phyloP scores from a whole-genome alignment of 2,797 vertebrate genomes.

The Alcedo quadribrachys region DNA sequence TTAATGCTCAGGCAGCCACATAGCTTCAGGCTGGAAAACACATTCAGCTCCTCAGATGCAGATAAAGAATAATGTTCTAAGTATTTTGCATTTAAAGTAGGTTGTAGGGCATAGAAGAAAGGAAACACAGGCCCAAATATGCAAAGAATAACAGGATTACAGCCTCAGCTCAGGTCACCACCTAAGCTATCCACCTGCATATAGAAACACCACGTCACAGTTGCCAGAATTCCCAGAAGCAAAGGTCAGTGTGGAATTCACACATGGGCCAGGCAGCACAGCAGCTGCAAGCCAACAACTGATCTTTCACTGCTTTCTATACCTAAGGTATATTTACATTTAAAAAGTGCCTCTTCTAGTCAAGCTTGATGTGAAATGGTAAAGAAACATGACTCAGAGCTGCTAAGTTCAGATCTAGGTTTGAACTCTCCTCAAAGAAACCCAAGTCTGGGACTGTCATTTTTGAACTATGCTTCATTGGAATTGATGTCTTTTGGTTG shows the following conservation, averaged over 20 bases:
- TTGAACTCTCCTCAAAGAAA: not conserved
- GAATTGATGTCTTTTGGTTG: not conserved
- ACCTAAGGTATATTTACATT: not conserved
- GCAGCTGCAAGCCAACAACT: not conserved
- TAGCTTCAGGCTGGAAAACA: not conserved
- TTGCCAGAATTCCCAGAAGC: not conserved
- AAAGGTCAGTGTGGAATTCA: not conserved
- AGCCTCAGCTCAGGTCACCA: not conserved
- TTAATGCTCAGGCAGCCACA: not conserved
- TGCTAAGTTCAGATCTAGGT: not conserved
- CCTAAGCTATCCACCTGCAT: not conserved
- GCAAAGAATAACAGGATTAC: not conserved
- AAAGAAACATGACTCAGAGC: not conserved
- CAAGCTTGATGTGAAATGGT: not conserved
- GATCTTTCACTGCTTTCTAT: not conserved
- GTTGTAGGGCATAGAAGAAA: not conserved
- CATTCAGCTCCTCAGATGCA: not conserved
- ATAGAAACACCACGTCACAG: not conserved
- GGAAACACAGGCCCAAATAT: not conserved
- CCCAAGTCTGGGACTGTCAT: not conserved
- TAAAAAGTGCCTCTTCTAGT: not conserved
- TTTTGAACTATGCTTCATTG: not conserved
- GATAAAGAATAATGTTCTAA: not conserved
- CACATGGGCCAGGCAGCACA: not conserved
- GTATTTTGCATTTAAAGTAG: not conserved